Percentiles rank a stretch among this genome's conserved stretches.
These are phyloP conservation scores for Rhynchomys soricoides DNA, from an alignment of 2,113 vertebrate species.

Conservation along the genomic window DNA sequence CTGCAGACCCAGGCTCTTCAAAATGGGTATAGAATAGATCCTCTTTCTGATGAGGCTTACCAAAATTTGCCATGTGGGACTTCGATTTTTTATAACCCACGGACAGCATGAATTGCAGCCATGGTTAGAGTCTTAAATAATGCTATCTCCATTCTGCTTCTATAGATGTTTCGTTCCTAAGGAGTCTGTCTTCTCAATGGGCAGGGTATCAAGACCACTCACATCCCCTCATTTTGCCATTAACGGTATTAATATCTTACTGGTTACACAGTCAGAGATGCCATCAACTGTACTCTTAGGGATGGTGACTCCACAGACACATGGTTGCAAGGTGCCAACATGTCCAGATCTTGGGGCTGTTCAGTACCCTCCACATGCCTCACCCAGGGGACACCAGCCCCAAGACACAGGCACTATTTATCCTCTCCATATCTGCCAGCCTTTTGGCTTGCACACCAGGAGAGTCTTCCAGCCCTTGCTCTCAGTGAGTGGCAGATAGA, in stretches of 20 bases:
- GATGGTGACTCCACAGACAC: background rate
- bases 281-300: fast-evolving
- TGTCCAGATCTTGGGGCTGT: background rate
- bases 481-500: background rate
- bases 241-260: background rate
- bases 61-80: background rate
- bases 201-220: background rate
- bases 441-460: background rate
- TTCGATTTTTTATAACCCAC: background rate
- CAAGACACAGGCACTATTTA: background rate
- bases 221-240: fast-evolving
- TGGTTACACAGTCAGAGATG: background rate
- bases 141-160: background rate
- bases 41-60: background rate
- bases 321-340: fast-evolving
- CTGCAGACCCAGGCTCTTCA: background rate
- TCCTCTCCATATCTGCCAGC: fast-evolving
- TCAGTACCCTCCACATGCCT: background rate
- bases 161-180: background rate
- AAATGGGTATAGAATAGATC: background rate
- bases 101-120: background rate
- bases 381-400: background rate
- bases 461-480: fast-evolving
- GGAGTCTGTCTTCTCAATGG: background rate
- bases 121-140: background rate